Percentiles rank a stretch among this genome's conserved stretches.
phyloP scores from a whole-genome alignment of 2,888 invertebrate genomes.

The Bombyx huttoni region DNA sequence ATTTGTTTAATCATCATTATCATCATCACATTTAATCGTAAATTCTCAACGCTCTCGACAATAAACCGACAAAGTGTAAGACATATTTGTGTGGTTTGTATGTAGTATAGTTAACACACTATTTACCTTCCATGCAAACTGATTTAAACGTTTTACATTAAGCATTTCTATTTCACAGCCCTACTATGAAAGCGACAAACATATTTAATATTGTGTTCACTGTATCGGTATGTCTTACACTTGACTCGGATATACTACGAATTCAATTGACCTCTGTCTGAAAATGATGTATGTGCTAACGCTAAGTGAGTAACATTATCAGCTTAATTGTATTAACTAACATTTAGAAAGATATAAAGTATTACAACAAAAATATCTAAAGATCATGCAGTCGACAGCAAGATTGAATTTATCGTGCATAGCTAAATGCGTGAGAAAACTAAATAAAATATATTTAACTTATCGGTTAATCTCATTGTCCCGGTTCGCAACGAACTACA shows the following conservation, averaged over 20 bases:
- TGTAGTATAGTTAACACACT: slow-evolving; percentile 29
- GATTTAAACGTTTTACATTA: slow-evolving; percentile 20
- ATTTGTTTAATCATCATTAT: slow-evolving; percentile 13
- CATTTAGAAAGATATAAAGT: slow-evolving; percentile 49
- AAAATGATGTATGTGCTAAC: slow-evolving; percentile 66
- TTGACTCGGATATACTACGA: slow-evolving; percentile 44
- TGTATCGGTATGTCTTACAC: slow-evolving; percentile 50
- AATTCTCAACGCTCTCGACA: slow-evolving; percentile 73
- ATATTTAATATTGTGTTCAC: slow-evolving; percentile 20
- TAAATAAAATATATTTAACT: slow-evolving; percentile 50
- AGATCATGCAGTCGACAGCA: slow-evolving; percentile 65
- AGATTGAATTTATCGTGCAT: slow-evolving; percentile 66
- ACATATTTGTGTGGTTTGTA: slow-evolving; percentile 27
- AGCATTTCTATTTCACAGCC: slow-evolving; percentile 33
- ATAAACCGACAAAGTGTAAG: slow-evolving; percentile 63
- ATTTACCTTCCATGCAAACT: slow-evolving; percentile 44
- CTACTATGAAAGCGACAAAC: slow-evolving; percentile 39
- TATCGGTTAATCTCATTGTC: slow-evolving; percentile 39
- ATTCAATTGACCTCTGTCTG: slow-evolving; percentile 45
- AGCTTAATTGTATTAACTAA: slow-evolving; percentile 52
- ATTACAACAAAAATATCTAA: slow-evolving; percentile 43
- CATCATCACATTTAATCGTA: slow-evolving; percentile 32
- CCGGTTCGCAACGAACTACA: slow-evolving; percentile 24
- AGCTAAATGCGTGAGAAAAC: slow-evolving; percentile 70
- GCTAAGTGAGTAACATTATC: slow-evolving; percentile 53